Conservation (phyloP, 2,113 vertebrate species). For the Neodontobutis hainanensis region DNA sequence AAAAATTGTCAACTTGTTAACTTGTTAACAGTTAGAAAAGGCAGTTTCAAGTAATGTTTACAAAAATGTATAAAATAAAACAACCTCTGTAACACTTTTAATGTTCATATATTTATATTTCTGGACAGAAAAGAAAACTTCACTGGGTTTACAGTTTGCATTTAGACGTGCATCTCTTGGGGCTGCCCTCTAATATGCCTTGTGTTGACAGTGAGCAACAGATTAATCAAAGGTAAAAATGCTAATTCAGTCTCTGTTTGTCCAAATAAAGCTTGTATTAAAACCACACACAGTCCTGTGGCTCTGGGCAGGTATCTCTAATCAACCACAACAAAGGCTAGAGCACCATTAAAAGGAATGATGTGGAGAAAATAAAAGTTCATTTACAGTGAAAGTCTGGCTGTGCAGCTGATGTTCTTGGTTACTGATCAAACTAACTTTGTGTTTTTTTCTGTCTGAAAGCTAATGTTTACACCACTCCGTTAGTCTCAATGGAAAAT, state of each 20-base stretch:
- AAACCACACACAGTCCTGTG: slow-evolving; percentile 17
- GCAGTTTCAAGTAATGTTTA: no score
- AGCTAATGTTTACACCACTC: slow-evolving; percentile 74
- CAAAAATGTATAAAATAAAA: no score
- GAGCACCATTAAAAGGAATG: slow-evolving; percentile 15
- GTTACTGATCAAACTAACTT: slow-evolving; percentile 73
- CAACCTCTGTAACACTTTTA: no score
- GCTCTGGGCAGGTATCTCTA: slow-evolving; percentile 20
- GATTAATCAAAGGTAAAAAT: no score
- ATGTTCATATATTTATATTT: no score
- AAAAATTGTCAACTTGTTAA: no score
- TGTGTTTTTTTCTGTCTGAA: slow-evolving; percentile 10
- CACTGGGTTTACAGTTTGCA: not conserved
- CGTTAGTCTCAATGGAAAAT: slow-evolving; percentile 62
- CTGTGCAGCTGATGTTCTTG: slow-evolving; percentile 20
- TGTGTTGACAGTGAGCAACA: no score
- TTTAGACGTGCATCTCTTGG: not conserved
- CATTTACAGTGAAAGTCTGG: slow-evolving; percentile 39
- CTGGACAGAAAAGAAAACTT: no score
- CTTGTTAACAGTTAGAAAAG: no score
- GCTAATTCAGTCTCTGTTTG: not conserved
- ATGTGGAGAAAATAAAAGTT: slow-evolving; percentile 9
- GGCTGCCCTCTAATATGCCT: not conserved
- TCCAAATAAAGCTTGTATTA: not conserved
- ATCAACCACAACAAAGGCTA: slow-evolving; percentile 24